These are phyloP conservation scores for Agrilus mali DNA, from an alignment of 2,888 invertebrate species.

Conservation along the genomic window DNA sequence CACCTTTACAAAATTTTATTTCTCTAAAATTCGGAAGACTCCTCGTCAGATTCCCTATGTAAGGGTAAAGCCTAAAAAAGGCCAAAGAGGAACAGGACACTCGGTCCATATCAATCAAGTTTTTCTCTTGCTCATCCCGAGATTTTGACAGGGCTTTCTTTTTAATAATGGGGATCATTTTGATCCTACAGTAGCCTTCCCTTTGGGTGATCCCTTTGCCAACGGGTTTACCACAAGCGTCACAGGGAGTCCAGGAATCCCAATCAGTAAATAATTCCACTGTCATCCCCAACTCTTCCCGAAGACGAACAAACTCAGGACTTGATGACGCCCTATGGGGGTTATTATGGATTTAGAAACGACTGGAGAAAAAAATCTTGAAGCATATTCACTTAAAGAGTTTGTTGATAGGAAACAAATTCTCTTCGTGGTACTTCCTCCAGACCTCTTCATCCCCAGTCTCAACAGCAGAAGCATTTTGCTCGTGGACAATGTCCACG, in stretches of 20 bases:
- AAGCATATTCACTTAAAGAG: constrained; percentile 25
- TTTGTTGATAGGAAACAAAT: constrained; percentile 35
- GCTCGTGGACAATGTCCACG: constrained; percentile 27
- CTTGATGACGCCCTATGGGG: constrained; percentile 26
- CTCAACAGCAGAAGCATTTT: constrained; percentile 18
- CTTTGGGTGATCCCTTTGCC: constrained; percentile 32
- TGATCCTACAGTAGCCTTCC: constrained; percentile 39
- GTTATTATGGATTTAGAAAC: too few species aligned
- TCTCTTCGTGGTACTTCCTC: constrained; percentile 36
- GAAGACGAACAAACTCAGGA: constrained; percentile 31
- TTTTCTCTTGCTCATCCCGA: too few species aligned
- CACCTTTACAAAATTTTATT: too few species aligned
- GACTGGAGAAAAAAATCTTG: too few species aligned
- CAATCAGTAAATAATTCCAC: constrained; percentile 39
- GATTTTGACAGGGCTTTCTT: too few species aligned
- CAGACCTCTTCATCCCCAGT: constrained; percentile 37
- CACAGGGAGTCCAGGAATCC: constrained; percentile 42
- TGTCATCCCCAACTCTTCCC: constrained; percentile 29
- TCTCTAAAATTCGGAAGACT: too few species aligned
- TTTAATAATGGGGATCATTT: constrained; percentile 17
- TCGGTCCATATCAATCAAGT: too few species aligned
- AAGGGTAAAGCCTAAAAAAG: too few species aligned
- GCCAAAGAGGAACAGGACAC: too few species aligned
- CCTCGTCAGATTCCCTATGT: too few species aligned
- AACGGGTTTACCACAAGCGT: constrained; percentile 32